Percentiles rank a stretch among this genome's conserved stretches.
Conservation (phyloP, 2,113 vertebrate genomes). For the Promerops cafer region DNA sequence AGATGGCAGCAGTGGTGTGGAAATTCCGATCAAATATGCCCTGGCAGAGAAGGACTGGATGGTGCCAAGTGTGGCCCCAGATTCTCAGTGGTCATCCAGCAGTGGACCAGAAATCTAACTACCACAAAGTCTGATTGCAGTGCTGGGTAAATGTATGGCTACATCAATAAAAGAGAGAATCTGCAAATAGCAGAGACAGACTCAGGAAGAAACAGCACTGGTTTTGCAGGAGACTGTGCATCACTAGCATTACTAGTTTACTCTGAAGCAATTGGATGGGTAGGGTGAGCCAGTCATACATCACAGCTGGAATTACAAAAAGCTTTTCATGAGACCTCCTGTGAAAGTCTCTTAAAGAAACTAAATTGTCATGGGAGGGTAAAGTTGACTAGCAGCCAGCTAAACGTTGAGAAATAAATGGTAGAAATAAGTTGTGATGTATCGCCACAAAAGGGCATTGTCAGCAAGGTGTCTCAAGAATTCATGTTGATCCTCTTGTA, state of each 20-base stretch:
- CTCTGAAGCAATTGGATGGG: not conserved
- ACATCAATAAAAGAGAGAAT: not conserved
- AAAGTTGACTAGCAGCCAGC: not conserved
- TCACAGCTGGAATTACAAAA: not conserved
- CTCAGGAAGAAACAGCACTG: not conserved
- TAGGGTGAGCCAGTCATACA: not conserved
- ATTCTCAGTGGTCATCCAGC: not conserved
- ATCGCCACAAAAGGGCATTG: not conserved
- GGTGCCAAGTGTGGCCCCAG: not conserved
- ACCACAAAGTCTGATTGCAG: not conserved
- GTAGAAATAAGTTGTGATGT: not conserved
- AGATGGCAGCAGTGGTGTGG: not conserved
- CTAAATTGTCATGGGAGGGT: not conserved
- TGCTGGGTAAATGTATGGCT: not conserved
- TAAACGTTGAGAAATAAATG: not conserved
- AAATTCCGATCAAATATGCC: not conserved
- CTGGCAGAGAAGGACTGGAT: not conserved
- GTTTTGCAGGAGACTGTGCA: not conserved
- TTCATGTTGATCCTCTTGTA: not conserved
- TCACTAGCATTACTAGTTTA: not conserved
- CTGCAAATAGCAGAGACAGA: not conserved
- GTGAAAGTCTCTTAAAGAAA: not conserved
- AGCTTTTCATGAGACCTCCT: not conserved
- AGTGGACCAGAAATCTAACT: not conserved
- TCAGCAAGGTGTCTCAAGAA: not conserved